A percentile compares a stretch with the other conserved stretches of the same genome.
Conservation (phyloP, 2,888 invertebrate genomes). For the Andrena trimmerana region DNA sequence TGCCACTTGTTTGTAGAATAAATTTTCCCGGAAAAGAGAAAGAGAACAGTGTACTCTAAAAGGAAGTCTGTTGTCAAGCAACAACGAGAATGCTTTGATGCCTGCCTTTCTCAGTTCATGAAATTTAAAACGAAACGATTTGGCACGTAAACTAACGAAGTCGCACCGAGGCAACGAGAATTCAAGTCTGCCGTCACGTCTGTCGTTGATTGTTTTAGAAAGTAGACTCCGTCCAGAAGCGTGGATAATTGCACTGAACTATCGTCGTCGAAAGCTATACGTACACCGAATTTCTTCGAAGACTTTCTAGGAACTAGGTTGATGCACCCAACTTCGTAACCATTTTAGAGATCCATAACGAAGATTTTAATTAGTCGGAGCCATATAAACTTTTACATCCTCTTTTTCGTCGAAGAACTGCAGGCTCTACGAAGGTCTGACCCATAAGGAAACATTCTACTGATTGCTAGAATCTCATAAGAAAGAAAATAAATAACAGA, state of each 20-base stretch:
- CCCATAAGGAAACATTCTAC: too few species aligned
- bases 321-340: conserved; percentile 30
- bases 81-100: too few species aligned
- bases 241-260: conserved; percentile 50
- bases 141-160: conserved; percentile 6
- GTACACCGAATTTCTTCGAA: conserved; percentile 26
- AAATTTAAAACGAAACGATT: conserved; percentile 16
- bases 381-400: too few species aligned
- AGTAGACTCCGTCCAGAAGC: conserved; percentile 51
- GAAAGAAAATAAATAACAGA: too few species aligned
- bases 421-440: too few species aligned
- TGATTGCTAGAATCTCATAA: too few species aligned
- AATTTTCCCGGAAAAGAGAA: too few species aligned
- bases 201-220: conserved; percentile 45
- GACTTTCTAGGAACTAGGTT: conserved; percentile 17
- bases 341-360: conserved; percentile 12
- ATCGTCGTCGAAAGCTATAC: conserved; percentile 17
- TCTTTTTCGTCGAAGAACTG: too few species aligned
- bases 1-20: too few species aligned
- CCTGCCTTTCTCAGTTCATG: not conserved
- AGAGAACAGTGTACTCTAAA: too few species aligned
- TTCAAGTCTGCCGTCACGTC: conserved; percentile 46
- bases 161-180: conserved; percentile 10
- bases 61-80: too few species aligned
- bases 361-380: conserved; percentile 26